Percentiles rank a stretch among this genome's conserved stretches.
These are phyloP conservation scores for Amphipyra tragopoginis DNA, from an alignment of 2,888 invertebrate species.

Conservation along the genomic window DNA sequence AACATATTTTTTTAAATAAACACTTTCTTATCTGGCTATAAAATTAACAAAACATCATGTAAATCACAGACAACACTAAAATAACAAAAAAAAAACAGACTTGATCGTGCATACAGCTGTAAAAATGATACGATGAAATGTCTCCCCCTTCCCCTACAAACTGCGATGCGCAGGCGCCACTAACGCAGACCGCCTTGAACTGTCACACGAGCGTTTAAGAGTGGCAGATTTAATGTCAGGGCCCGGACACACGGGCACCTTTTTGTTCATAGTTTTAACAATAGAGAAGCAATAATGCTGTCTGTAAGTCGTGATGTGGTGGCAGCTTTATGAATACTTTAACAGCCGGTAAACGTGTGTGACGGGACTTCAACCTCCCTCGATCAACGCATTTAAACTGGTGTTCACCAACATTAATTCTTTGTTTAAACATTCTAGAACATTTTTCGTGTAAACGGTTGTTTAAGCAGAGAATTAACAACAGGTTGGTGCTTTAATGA, in stretches of 20 bases:
- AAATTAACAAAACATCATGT: constrained; percentile 24
- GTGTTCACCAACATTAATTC: too few relatives aligned
- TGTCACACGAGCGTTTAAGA: constrained; percentile 76
- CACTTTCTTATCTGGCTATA: not conserved
- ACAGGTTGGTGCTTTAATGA: not conserved
- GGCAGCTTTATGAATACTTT: constrained; percentile 18
- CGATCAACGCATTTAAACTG: not conserved
- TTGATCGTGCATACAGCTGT: constrained; percentile 80
- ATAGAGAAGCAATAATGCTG: constrained; percentile 25
- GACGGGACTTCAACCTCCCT: too few relatives aligned
- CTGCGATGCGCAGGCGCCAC: constrained; percentile 70
- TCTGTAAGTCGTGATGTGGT: constrained; percentile 5
- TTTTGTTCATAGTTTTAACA: constrained; percentile 38
- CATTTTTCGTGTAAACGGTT: too few relatives aligned
- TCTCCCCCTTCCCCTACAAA: constrained; percentile 59
- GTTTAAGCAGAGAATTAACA: too few relatives aligned
- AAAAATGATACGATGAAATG: constrained; percentile 80
- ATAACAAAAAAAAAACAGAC: constrained; percentile 68
- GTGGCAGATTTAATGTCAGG: constrained; percentile 80
- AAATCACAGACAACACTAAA: constrained; percentile 28
- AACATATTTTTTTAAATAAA: not conserved
- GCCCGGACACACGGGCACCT: constrained; percentile 55
- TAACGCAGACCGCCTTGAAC: constrained; percentile 72
- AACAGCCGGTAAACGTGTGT: constrained; percentile 15
- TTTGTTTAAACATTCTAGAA: too few relatives aligned